phyloP scores from a whole-genome alignment of 2,888 invertebrate genomes.

The Rugalucina vietnamica region DNA sequence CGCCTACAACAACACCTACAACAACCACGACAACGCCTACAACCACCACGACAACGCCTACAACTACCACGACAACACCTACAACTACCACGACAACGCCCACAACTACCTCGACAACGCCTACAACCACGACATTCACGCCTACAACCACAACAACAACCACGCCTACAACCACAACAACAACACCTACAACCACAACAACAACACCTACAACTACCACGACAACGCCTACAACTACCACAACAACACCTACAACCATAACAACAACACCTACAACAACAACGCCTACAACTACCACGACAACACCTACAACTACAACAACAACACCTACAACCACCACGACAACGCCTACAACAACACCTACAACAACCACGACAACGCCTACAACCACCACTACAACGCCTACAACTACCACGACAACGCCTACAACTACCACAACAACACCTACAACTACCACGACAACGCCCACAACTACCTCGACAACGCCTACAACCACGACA shows the following conservation, averaged over 20 bases:
- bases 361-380: background rate
- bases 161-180: background rate
- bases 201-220: background rate
- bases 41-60: background rate
- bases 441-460: background rate
- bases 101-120: background rate
- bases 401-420: no score
- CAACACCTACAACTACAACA: background rate
- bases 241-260: background rate
- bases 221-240: background rate
- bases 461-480: background rate
- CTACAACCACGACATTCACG: background rate
- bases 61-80: background rate
- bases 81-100: background rate
- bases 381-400: no score
- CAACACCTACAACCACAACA: background rate
- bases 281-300: background rate
- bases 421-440: no score
- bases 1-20: background rate
- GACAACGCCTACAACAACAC: background rate
- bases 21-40: no score
- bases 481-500: no score
- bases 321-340: background rate
- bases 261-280: background rate
- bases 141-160: background rate